Evolutionary conservation across 2,797 vertebrate genomes (phyloP), one percentile per base, ranked within the genome.

Genomic region (Chelonia mydas): DNA sequence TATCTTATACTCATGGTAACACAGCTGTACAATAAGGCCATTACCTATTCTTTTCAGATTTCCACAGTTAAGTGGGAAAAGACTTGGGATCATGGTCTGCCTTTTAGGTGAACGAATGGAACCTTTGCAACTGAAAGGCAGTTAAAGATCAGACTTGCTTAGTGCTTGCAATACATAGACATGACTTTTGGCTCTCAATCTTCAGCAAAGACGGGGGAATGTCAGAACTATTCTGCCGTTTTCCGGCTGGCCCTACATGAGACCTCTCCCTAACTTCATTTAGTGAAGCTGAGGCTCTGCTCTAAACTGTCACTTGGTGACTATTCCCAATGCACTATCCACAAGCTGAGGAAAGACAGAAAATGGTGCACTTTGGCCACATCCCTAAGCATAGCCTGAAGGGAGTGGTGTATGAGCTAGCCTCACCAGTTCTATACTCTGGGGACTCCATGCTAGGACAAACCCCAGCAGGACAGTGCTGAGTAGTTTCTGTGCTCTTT

Each of bases 81-180:
- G 3, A 51, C 50, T 84, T 91, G 61, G 65, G 59, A 91, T 91
- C 41, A 65, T 51, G n/a, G 5, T 47, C 33, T 93, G 61, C n/a
- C n/a, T 83, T 87, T 54, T 54, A 93, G 91, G 45, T 59, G 76
- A 81, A 93, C n/a, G 45, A 94, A 81, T 47, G 81, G 81, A 79
- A 94, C 82, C 9, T 77, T 1, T 0, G 5, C 81, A 88, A 41
- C 54, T 84, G 45, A 81, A 87, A 84, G 47, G 74, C 0, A 53
- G 59, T 86, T 89, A 88, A 76, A 81, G 91, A 37, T 90, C 45
- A 83, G 68, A 2, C 55, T 92, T 89, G 27, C 19, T 2, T 76
- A 74, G 57, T 84, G 51, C 57, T 90, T 91, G 92, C 15, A 33
- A 3, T 84, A 47, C 11, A 21, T 19, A 87, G 65, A 21, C 27